Percentiles rank a stretch among this genome's conserved stretches.
Conservation (phyloP, 2,888 invertebrate genomes). For the Galerucella calmariensis region DNA sequence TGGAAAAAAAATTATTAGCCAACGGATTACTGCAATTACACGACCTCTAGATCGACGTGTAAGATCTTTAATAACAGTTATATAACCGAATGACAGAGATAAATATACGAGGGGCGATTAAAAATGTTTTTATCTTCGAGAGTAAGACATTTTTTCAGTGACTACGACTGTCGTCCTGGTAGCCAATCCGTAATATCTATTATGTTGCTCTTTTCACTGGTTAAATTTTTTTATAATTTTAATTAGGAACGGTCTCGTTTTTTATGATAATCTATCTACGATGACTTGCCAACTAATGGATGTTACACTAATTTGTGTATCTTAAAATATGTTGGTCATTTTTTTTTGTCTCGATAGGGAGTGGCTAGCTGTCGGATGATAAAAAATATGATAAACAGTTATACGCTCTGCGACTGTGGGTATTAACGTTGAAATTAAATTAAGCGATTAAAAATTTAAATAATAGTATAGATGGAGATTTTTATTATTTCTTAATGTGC, state of each 20-base stretch:
- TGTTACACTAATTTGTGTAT: constrained; percentile 10
- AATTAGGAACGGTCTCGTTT: neutral
- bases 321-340: neutral
- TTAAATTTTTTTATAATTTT: neutral
- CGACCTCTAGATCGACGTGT: constrained; percentile 34
- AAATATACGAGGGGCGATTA: neutral
- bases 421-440: neutral
- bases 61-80: constrained; percentile 38
- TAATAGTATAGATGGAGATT: neutral
- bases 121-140: neutral
- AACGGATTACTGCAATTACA: constrained; percentile 34
- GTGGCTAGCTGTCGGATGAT: neutral
- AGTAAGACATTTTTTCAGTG: neutral
- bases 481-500: neutral
- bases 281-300: constrained; percentile 9
- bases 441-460: neutral
- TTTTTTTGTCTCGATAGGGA: neutral
- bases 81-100: constrained; percentile 19
- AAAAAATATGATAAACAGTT: neutral
- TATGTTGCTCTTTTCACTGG: neutral
- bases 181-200: constrained; percentile 1
- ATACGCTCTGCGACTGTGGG: neutral
- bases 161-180: neutral
- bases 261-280: constrained; percentile 10
- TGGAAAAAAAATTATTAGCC: constrained; percentile 33